Percentiles rank a stretch among this genome's conserved stretches.
Evolutionary conservation across 2,797 vertebrate species (phyloP).

Genomic region (Avahi laniger): DNA sequence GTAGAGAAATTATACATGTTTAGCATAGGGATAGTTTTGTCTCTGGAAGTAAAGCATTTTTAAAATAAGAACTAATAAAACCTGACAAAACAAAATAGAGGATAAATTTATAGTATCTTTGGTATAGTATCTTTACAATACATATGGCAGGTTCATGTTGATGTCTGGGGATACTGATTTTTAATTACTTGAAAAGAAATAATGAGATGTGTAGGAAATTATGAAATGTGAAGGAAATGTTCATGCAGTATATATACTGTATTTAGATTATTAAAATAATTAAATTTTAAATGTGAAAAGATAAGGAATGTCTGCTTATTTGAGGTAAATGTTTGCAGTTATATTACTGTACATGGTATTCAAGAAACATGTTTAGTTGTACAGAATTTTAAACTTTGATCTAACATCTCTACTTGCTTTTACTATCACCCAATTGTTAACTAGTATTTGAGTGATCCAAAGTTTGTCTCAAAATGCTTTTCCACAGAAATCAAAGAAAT

Average conservation of each 20-base stretch:
- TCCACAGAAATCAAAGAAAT: constrained; percentile 18
- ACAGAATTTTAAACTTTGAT: neutral
- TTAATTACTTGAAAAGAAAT: neutral
- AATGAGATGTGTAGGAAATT: neutral
- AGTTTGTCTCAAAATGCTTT: constrained; percentile 12
- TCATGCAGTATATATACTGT: neutral
- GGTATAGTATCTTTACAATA: neutral
- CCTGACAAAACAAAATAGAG: constrained; percentile 11
- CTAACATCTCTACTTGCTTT: neutral
- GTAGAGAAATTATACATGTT: constrained; percentile 25
- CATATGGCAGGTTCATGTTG: neutral
- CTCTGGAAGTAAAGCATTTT: constrained; percentile 8
- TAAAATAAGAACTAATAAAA: constrained; percentile 32
- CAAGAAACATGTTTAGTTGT: constrained; percentile 7
- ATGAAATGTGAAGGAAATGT: neutral
- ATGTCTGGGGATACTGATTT: neutral
- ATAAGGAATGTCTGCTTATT: neutral
- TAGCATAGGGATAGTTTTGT: neutral
- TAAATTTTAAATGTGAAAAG: constrained; percentile 35
- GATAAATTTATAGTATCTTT: constrained; percentile 23
- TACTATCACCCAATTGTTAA: neutral
- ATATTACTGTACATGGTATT: neutral
- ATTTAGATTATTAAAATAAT: constrained; percentile 38
- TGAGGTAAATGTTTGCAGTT: constrained; percentile 40
- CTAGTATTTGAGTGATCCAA: neutral